Percentiles rank a stretch among this genome's conserved stretches.
Conservation (phyloP, 2,113 vertebrate genomes). For the Xiphophorus hellerii region DNA sequence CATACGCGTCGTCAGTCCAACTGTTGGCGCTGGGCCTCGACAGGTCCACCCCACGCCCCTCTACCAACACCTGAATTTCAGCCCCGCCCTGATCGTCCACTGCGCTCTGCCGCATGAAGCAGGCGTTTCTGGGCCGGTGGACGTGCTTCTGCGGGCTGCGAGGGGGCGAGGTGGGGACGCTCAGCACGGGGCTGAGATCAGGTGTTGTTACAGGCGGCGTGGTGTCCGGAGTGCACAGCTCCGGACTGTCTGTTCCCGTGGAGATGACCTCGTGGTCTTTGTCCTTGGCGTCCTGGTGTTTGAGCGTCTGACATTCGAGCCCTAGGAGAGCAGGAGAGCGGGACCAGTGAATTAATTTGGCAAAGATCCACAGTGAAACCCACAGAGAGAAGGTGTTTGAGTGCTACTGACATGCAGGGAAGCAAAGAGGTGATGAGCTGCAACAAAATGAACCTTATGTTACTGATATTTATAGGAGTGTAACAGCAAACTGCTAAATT, state of each 20-base stretch:
- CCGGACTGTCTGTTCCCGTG: slow-evolving; percentile 92
- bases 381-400: slow-evolving; percentile 12
- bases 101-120: slow-evolving; percentile 91
- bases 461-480: slow-evolving; percentile 11
- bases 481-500: too few species aligned
- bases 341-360: slow-evolving; percentile 52
- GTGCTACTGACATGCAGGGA: slow-evolving; percentile 34
- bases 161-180: slow-evolving; percentile 86
- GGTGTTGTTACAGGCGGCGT: slow-evolving; percentile 92
- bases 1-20: slow-evolving; percentile 87
- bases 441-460: slow-evolving; percentile 14
- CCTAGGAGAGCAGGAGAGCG: slow-evolving; percentile 75
- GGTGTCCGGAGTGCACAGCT: slow-evolving; percentile 94
- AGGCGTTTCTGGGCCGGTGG: slow-evolving; percentile 85
- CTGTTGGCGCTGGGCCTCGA: slow-evolving; percentile 82
- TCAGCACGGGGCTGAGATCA: slow-evolving; percentile 91
- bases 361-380: slow-evolving; percentile 12
- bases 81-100: slow-evolving; percentile 88
- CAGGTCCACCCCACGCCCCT: slow-evolving; percentile 81
- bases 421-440: slow-evolving; percentile 22
- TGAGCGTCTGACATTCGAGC: slow-evolving; percentile 91
- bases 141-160: slow-evolving; percentile 80
- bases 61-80: slow-evolving; percentile 95
- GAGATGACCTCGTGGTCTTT: slow-evolving; percentile 92
- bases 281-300: slow-evolving; percentile 88